phyloP scores from a whole-genome alignment of 2,888 invertebrate species.

The Dendrolimus pini region DNA sequence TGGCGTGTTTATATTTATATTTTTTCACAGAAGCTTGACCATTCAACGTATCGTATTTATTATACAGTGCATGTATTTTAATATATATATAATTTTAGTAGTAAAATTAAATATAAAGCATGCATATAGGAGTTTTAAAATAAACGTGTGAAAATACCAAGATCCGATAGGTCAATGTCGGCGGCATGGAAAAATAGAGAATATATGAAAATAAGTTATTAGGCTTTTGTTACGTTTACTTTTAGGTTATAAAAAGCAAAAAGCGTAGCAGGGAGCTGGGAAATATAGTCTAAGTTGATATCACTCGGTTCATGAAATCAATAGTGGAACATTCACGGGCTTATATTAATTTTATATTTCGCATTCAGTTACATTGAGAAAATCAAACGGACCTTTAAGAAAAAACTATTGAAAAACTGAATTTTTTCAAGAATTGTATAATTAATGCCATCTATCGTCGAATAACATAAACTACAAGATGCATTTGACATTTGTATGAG shows the following conservation, averaged over 20 bases:
- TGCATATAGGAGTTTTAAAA: constrained; percentile 32
- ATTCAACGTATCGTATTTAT: constrained; percentile 51
- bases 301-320: not conserved
- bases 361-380: too few relatives aligned
- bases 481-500: too few relatives aligned
- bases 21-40: constrained; percentile 72
- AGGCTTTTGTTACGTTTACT: constrained; percentile 15
- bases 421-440: too few relatives aligned
- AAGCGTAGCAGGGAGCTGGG: constrained; percentile 26
- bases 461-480: too few relatives aligned
- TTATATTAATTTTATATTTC: too few relatives aligned
- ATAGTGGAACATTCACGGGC: too few relatives aligned
- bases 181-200: constrained; percentile 67
- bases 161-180: constrained; percentile 56
- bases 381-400: too few relatives aligned
- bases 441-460: too few relatives aligned
- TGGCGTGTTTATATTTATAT: constrained; percentile 70
- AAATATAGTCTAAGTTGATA: not conserved
- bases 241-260: constrained; percentile 15
- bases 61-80: constrained; percentile 6
- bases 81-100: constrained; percentile 10
- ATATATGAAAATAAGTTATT: constrained; percentile 64
- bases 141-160: constrained; percentile 51
- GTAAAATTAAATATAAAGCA: constrained; percentile 32
- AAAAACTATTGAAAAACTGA: too few relatives aligned